These are phyloP conservation scores for Cinclus cinclus DNA, from an alignment of 2,113 vertebrate species.

Conservation along the genomic window DNA sequence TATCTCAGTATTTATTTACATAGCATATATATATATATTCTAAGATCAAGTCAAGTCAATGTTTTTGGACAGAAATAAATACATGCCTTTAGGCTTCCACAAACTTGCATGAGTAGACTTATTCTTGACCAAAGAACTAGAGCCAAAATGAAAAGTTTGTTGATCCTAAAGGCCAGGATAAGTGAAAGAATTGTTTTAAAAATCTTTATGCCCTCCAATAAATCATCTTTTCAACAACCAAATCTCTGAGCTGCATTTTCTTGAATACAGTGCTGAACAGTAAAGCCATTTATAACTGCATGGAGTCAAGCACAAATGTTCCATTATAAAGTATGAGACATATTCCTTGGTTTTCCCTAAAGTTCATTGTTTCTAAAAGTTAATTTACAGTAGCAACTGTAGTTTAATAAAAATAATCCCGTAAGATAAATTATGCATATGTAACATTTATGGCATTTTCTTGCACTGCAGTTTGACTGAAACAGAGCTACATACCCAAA, in stretches of 20 bases:
- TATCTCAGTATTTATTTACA: slow-evolving; percentile 19
- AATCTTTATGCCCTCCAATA: slow-evolving; percentile 65
- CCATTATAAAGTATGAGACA: slow-evolving; percentile 63
- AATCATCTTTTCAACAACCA: slow-evolving; percentile 72
- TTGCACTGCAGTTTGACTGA: slow-evolving; percentile 13
- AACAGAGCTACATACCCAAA: slow-evolving; percentile 39
- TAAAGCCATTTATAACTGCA: slow-evolving; percentile 65
- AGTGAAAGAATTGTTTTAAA: slow-evolving; percentile 63
- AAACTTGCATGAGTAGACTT: slow-evolving; percentile 14
- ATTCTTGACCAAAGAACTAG: slow-evolving; percentile 48
- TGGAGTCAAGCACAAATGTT: slow-evolving; percentile 61
- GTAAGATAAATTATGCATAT: slow-evolving; percentile 52
- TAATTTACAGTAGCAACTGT: slow-evolving; percentile 67
- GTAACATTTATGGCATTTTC: slow-evolving; percentile 55
- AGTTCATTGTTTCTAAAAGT: slow-evolving; percentile 68
- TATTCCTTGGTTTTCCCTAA: slow-evolving; percentile 63
- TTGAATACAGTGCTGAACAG: slow-evolving; percentile 59
- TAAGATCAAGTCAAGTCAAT: neutral
- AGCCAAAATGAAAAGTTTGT: slow-evolving; percentile 38
- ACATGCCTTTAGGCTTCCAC: slow-evolving; percentile 25
- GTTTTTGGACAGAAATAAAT: slow-evolving; percentile 29
- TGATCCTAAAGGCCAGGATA: slow-evolving; percentile 61
- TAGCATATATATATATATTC: neutral
- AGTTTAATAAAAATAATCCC: slow-evolving; percentile 41
- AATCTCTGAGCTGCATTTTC: slow-evolving; percentile 63